Base-by-base conservation (phyloP, 2,888 invertebrate genomes). In the Chalcosyrphus nemorum region DNA sequence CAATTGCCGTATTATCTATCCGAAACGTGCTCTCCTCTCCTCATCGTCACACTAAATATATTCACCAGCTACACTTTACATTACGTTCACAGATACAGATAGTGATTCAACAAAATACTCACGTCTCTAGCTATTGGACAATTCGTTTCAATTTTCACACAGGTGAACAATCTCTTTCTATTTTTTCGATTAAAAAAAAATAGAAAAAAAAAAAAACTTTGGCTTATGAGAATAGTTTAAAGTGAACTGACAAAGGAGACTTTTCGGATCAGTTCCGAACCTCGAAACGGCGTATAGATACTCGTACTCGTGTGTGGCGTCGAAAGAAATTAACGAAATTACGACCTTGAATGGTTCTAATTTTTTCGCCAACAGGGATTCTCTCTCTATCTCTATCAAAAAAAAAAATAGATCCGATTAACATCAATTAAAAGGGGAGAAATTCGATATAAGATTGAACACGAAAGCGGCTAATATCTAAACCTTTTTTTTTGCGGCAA, bases 81-180 rank as follows among this genome's bases (percentile, higher is more conserved):
- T 66, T 66, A n/a, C n/a, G n/a, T n/a, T n/a, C n/a, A n/a, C 56
- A 57, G 41, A 50, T 50, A 35, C 15, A 24, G 24, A 43, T 54
- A 15, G 17, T 7, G 21, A 65, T 68, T 66, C 27, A 38, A 19
- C 19, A 68, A 76, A 68, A 38, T 50, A 68, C 66, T 68, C 76
- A 76, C 76, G 76, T 76, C 17, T 24, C 27, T 24, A 52, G 45
- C 56, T 27, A 56, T 65, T 50, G 41, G 27, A 13, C n/a, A 13
- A 47, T 47, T 74, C 65, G 47, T 63, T 65, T 66, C 27, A 68
- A 59, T 56, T 54, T 43, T 9, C 52, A 7, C 75, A 57, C 56
- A 66, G 57, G 50, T 57, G 66, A 66, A 75, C 66, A 75, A 59
- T 75, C 75, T 66, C 66, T 57, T 32, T 17, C 24, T 15, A 1